These are phyloP conservation scores for Oligia strigilis DNA, from an alignment of 2,888 invertebrate genomes.

Conservation along the genomic window DNA sequence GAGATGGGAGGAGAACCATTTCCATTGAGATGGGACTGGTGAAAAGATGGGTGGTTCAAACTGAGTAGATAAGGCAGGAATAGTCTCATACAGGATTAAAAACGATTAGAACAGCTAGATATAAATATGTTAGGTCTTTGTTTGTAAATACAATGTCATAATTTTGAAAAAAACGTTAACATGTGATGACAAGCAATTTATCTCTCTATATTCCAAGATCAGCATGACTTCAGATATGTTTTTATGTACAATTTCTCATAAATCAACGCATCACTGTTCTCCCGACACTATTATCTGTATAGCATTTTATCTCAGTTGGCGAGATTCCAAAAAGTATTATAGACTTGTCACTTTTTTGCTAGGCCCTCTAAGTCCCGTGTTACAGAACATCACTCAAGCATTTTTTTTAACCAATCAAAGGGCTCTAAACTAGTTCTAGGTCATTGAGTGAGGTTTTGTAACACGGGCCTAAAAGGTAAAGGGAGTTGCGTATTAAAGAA, in stretches of 20 bases:
- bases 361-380: not conserved
- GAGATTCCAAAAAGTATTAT: constrained; percentile 73
- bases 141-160: not conserved
- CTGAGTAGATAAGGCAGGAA: not conserved
- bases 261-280: constrained; percentile 65
- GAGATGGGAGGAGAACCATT: too few relatives aligned
- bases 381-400: too few relatives aligned
- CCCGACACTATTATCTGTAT: constrained; percentile 68
- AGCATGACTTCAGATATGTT: constrained; percentile 30
- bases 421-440: too few relatives aligned
- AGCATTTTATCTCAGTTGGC: constrained; percentile 68
- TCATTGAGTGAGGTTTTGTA: too few relatives aligned
- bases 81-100: not conserved
- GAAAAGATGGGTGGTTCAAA: not conserved
- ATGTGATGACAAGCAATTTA: constrained; percentile 7
- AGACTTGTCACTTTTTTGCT: constrained; percentile 71
- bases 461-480: too few relatives aligned
- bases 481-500: too few relatives aligned
- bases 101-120: not conserved
- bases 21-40: not conserved
- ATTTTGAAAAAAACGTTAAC: not conserved
- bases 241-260: constrained; percentile 62
- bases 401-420: too few relatives aligned
- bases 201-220: constrained; percentile 4
- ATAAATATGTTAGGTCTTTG: not conserved